Evolutionary conservation across 2,888 invertebrate species (phyloP).

Genomic region (Himalopsyche kuldschensis): DNA sequence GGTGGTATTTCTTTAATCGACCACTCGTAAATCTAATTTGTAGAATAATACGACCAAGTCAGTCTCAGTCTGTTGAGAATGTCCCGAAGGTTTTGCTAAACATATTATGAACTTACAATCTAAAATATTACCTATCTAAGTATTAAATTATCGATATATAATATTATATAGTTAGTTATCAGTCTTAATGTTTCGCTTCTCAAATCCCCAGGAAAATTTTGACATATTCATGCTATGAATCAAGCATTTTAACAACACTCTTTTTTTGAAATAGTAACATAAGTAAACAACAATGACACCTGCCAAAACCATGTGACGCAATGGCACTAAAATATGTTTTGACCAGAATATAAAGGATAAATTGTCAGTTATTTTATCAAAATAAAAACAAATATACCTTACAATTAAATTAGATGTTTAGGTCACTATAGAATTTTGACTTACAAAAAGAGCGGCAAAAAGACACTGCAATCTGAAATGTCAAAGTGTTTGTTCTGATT

Average conservation of each 20-base stretch:
- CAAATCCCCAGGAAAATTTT: constrained; percentile 23
- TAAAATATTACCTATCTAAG: constrained; percentile 11
- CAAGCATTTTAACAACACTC: too few relatives aligned
- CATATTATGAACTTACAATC: constrained; percentile 6
- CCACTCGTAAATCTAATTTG: neutral
- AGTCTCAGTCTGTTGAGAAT: constrained; percentile 31
- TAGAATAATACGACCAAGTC: constrained; percentile 34
- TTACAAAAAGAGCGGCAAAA: too few relatives aligned
- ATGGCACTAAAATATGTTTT: too few relatives aligned
- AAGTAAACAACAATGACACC: too few relatives aligned
- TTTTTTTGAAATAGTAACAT: too few relatives aligned
- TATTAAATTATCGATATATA: constrained; percentile 12
- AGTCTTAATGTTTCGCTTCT: constrained; percentile 38
- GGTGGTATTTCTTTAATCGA: neutral
- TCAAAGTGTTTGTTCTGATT: neutral
- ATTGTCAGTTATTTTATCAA: too few relatives aligned
- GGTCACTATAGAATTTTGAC: too few relatives aligned
- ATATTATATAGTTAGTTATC: constrained; percentile 24
- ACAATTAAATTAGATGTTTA: too few relatives aligned
- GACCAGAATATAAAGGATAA: too few relatives aligned
- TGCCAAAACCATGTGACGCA: too few relatives aligned
- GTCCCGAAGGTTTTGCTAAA: constrained; percentile 6
- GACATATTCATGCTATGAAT: neutral
- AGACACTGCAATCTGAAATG: too few relatives aligned
- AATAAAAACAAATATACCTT: too few relatives aligned